Evolutionary conservation across 2,888 invertebrate species (phyloP), one percentile per base, ranked within the genome.

Genomic region (Conus canariensis): DNA sequence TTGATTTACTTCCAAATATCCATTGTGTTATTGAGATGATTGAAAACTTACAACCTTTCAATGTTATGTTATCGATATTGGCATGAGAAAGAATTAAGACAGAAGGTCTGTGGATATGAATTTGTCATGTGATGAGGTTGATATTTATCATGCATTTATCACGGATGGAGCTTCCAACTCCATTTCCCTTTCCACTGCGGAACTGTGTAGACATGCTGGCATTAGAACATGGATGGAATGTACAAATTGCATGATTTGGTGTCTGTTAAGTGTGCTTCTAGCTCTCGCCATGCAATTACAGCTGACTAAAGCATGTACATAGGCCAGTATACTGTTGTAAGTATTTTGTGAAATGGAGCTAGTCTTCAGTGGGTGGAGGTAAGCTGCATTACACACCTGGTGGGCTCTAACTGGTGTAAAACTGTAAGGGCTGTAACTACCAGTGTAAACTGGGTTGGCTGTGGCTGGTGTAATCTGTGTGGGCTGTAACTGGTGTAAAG

Each of bases 1-100:
- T 58, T 83, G 82, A 56, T 83, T 25, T 83, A 83, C 58, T 83
- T 83, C 22, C 82, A 30, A 74, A 30, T 80, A 45, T 80, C 77
- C 6, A 45, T 80, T 80, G 77, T 80, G 77, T 80, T 80, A 45
- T 30, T 83, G 7, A 83, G 19, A 83, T 9, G 9, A 19, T 58
- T 56, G 14, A 19, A 83, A 16, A 80, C 80, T 30, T 45, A 45
- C 45, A 45, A 45, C 45, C 45, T 45, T 45, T 45, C 45, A 14
- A 14, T 64, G 64, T 83, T 58, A 8, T 83, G 7, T 83, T 58
- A 83, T 58, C 58, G 25, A 58, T 58, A 22, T 22, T 83, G 25
- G 19, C 22, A 19, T 19, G 8, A 5, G 19, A 22, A 58, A 83
- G 82, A 83, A 25, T 83, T 56, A 14, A 14, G 4, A 22, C 10